Evolutionary conservation across 2,888 invertebrate genomes (phyloP).

Genomic region (Mythimna pallens): DNA sequence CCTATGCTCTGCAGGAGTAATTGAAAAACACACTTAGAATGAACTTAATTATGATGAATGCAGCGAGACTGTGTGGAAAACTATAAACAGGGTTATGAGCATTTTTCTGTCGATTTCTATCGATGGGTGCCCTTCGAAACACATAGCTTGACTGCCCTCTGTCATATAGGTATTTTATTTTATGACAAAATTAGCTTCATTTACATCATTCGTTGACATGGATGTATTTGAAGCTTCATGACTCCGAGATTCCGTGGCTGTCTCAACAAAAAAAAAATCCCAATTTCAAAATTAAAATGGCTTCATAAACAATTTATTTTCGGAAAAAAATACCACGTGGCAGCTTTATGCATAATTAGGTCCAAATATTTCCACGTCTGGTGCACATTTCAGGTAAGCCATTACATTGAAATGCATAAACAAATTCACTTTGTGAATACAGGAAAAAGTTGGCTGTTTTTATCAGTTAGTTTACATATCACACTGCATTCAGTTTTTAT

Average conservation of each 20-base stretch:
- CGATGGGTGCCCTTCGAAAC: no score
- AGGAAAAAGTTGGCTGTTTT: constrained; percentile 27
- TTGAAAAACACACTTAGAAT: constrained; percentile 40
- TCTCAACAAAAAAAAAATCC: neutral
- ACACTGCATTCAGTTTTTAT: constrained; percentile 18
- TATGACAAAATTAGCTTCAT: neutral
- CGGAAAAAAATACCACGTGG: neutral
- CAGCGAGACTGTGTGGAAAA: neutral
- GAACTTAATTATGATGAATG: neutral
- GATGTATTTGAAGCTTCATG: neutral
- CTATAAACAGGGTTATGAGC: neutral
- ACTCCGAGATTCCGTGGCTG: neutral
- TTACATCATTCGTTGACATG: neutral
- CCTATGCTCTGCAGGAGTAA: constrained; percentile 75
- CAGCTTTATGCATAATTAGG: neutral
- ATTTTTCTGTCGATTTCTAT: neutral
- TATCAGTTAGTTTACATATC: constrained; percentile 36
- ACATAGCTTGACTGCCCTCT: neutral
- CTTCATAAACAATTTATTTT: neutral
- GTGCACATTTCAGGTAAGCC: constrained; percentile 28
- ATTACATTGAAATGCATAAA: constrained; percentile 37
- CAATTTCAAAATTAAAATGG: neutral
- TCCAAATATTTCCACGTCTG: constrained; percentile 17
- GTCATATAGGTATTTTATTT: neutral
- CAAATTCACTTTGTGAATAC: constrained; percentile 32